Conservation (phyloP, 2,113 vertebrate species). For the Paedocypris sp. region DNA sequence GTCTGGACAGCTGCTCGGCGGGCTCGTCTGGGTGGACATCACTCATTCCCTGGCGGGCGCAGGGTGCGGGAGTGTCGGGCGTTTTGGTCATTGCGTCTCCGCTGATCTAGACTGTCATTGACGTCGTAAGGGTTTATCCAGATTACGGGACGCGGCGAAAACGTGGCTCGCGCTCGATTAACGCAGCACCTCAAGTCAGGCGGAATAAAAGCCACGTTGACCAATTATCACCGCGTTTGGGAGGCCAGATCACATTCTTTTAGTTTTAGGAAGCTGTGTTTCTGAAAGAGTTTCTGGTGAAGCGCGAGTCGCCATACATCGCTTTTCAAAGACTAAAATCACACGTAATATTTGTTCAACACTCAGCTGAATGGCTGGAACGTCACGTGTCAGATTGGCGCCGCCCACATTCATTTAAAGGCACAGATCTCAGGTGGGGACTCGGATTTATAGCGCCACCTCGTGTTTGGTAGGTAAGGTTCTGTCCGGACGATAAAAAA, state of each 20-base stretch:
- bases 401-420: conserved; percentile 10
- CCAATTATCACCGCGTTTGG: neutral
- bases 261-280: neutral
- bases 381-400: neutral
- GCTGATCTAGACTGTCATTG: neutral
- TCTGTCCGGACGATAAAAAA: too few relatives aligned
- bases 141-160: neutral
- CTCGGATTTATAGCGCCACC: conserved; percentile 1
- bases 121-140: neutral
- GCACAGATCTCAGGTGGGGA: neutral
- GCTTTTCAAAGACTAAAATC: neutral
- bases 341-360: neutral
- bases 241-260: neutral
- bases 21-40: neutral
- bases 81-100: conserved; percentile 32
- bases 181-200: neutral
- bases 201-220: neutral
- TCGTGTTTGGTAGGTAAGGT: neutral
- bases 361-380: neutral
- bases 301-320: too few relatives aligned
- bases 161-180: neutral
- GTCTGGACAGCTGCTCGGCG: neutral
- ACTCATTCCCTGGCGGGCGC: conserved; percentile 9
- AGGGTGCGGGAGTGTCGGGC: conserved; percentile 14
- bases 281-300: too few relatives aligned